These are phyloP conservation scores for Lithosia quadra DNA, from an alignment of 2,888 invertebrate species.

Conservation along the genomic window DNA sequence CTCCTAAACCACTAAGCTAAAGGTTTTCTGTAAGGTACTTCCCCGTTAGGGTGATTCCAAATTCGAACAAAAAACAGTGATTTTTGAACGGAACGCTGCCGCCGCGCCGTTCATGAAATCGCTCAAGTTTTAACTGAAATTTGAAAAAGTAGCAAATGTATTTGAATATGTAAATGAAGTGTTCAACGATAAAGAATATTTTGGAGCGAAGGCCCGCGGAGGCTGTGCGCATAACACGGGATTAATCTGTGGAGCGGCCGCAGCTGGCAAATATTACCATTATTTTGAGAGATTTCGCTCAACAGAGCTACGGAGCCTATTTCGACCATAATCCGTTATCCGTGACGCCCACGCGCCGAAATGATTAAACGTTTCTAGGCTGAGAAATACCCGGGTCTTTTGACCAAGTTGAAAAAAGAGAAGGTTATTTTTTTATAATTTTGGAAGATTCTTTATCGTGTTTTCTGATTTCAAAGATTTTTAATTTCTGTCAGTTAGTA, in stretches of 20 bases:
- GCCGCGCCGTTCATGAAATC: not conserved
- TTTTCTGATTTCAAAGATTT: not conserved
- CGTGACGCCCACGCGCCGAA: not conserved
- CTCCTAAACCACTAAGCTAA: too few species aligned
- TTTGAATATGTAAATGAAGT: slow-evolving; percentile 14
- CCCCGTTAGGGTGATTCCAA: not conserved
- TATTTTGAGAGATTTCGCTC: slow-evolving; percentile 14
- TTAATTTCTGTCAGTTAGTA: too few species aligned
- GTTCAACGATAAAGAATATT: slow-evolving; percentile 6
- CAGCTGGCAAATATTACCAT: slow-evolving; percentile 18
- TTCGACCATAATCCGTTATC: slow-evolving; percentile 7
- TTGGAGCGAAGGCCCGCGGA: not conserved
- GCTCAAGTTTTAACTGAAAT: slow-evolving; percentile 5
- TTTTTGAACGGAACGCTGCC: not conserved
- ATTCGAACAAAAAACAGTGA: not conserved
- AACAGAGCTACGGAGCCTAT: not conserved
- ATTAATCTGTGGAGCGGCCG: slow-evolving; percentile 16
- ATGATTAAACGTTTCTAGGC: not conserved
- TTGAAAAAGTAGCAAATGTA: slow-evolving; percentile 9
- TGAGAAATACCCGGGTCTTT: not conserved
- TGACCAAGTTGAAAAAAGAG: not conserved
- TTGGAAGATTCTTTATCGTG: not conserved
- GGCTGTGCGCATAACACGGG: slow-evolving; percentile 7
- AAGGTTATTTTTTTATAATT: not conserved
- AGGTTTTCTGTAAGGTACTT: too few species aligned